Evolutionary conservation across 2,797 vertebrate species (phyloP).

Genomic region (Acrossocheilus fasciatus): DNA sequence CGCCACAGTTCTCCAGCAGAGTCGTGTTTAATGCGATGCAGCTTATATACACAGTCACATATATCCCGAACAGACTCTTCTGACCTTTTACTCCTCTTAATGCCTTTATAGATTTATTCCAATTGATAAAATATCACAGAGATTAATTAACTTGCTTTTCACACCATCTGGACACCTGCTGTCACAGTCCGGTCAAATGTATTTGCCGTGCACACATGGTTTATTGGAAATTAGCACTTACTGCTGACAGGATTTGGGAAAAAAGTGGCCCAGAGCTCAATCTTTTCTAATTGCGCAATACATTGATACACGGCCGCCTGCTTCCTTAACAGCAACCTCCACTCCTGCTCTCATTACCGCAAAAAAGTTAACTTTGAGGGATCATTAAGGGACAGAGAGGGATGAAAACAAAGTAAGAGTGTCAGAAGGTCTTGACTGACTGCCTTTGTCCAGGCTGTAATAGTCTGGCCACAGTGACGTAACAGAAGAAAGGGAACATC

Average conservation of each 20-base stretch:
- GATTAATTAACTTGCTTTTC: constrained; percentile 22
- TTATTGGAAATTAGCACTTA: constrained; percentile 34
- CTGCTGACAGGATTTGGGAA: constrained; percentile 9
- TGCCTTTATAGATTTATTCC: constrained; percentile 26
- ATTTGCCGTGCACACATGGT: constrained; percentile 29
- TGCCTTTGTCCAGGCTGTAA: constrained; percentile 22
- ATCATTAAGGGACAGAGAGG: not conserved
- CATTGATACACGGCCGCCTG: constrained; percentile 42
- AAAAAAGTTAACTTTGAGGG: constrained; percentile 15
- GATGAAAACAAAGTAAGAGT: constrained; percentile 2
- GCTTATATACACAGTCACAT: constrained; percentile 48
- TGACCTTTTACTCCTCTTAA: constrained; percentile 27
- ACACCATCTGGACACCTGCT: not conserved
- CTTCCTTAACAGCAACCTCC: not conserved
- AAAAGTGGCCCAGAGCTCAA: constrained; percentile 52
- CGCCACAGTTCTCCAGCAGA: constrained; percentile 62
- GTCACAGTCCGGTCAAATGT: constrained; percentile 25
- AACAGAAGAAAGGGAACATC: constrained; percentile 63
- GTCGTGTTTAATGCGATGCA: constrained; percentile 57
- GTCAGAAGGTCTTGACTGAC: constrained; percentile 37
- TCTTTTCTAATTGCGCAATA: constrained; percentile 50
- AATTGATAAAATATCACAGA: constrained; percentile 16
- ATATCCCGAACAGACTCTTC: constrained; percentile 19
- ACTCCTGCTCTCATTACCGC: not conserved
- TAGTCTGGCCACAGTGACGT: constrained; percentile 11